Evolutionary conservation across 2,888 invertebrate genomes (phyloP).

Genomic region (Melanophora roralis): DNA sequence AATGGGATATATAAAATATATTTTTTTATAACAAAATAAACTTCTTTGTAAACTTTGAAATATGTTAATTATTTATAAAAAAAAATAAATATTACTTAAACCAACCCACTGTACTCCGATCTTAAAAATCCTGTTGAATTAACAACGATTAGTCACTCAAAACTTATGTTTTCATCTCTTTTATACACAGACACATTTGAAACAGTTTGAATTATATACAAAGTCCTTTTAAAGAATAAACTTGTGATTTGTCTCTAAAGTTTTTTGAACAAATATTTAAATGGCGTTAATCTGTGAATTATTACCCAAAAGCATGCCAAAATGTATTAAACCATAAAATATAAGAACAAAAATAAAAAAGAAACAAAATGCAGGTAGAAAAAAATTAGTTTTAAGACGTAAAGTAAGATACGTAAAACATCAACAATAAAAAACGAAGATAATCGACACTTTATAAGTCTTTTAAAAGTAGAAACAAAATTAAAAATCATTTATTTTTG

Average conservation of each 20-base stretch:
- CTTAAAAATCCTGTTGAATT: constrained; percentile 55
- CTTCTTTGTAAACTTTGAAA: too few relatives aligned
- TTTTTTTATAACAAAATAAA: too few relatives aligned
- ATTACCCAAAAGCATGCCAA: constrained; percentile 76
- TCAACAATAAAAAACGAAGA: background rate
- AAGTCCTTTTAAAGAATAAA: constrained; percentile 63
- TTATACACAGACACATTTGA: constrained; percentile 35
- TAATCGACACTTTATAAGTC: constrained; percentile 39
- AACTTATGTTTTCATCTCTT: constrained; percentile 44
- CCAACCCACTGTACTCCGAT: background rate
- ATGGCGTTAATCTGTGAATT: constrained; percentile 77
- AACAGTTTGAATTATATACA: constrained; percentile 23
- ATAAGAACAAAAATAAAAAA: constrained; percentile 1
- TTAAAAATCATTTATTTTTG: background rate
- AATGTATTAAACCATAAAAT: constrained; percentile 70
- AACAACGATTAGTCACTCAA: constrained; percentile 58
- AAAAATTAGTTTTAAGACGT: constrained; percentile 52
- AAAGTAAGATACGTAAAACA: background rate
- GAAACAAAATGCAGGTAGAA: constrained; percentile 58
- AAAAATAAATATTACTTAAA: too few relatives aligned
- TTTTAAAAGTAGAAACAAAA: background rate
- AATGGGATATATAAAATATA: too few relatives aligned
- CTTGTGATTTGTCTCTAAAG: constrained; percentile 64
- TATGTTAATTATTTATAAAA: too few relatives aligned
- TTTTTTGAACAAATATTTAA: constrained; percentile 67